phyloP scores from a whole-genome alignment of 2,888 invertebrate species.

The Lamellibrachia columna region DNA sequence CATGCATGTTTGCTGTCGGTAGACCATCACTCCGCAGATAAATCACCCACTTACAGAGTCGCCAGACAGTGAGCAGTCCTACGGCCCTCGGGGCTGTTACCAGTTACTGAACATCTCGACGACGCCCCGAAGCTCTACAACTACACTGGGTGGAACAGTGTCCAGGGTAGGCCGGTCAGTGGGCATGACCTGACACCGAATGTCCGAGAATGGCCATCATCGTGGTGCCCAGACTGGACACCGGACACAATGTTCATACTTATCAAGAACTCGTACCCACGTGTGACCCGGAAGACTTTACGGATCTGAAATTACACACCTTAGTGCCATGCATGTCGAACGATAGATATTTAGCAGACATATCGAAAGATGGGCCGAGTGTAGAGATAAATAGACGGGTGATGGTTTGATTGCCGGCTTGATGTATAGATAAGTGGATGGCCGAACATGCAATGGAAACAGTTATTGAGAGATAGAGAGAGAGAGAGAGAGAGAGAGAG shows the following conservation, averaged over 20 bases:
- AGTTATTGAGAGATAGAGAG: background rate
- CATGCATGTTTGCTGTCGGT: background rate
- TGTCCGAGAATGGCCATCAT: background rate
- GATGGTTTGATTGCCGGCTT: background rate
- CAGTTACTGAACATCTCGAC: background rate
- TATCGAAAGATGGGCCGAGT: background rate
- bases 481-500: too few relatives aligned
- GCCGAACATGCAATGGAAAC: background rate
- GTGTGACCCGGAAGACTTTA: background rate
- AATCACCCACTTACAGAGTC: background rate
- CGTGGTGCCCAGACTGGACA: background rate
- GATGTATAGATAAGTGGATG: background rate
- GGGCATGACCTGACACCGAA: background rate
- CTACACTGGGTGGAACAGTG: background rate
- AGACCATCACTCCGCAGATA: background rate
- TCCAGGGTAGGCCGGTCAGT: background rate
- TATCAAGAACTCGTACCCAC: background rate
- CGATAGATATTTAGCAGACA: conserved; percentile 9
- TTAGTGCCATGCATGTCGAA: background rate
- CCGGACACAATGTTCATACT: background rate
- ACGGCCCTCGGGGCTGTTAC: background rate
- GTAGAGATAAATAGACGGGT: background rate
- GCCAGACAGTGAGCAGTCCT: background rate
- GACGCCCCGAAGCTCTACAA: background rate
- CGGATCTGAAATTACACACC: background rate